Conservation (phyloP, 1,140 invertebrate species). For the Lasaia peninsularis region DNA sequence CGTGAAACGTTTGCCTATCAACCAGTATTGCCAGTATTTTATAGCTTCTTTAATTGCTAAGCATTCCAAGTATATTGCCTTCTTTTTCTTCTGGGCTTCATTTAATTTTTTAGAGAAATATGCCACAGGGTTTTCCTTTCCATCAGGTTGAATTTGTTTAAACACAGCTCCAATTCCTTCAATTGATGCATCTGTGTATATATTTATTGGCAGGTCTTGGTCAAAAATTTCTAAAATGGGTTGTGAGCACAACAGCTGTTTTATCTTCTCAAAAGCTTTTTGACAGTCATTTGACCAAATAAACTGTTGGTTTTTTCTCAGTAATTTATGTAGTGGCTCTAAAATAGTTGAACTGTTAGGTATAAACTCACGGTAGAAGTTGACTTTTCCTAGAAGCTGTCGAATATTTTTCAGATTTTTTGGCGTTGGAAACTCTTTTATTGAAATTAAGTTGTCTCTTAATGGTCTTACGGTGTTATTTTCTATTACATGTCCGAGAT, state of each 20-base stretch:
- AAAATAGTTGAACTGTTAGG: constrained; percentile 15
- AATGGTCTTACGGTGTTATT: constrained; percentile 41
- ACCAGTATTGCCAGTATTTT: constrained; percentile 19
- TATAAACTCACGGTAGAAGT: constrained; percentile 13
- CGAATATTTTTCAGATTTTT: constrained; percentile 33
- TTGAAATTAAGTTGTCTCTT: constrained; percentile 48
- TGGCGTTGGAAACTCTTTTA: constrained; percentile 39
- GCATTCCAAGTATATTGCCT: constrained; percentile 27
- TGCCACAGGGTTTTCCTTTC: constrained; percentile 2
- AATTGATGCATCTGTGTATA: constrained; percentile 12
- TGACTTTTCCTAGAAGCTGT: constrained; percentile 34
- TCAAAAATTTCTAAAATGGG: constrained; percentile 6
- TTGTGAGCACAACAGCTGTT: background rate
- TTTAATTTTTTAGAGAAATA: constrained; percentile 29
- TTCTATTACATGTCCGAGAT: constrained; percentile 43
- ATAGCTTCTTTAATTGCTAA: constrained; percentile 22
- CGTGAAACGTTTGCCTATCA: constrained; percentile 21
- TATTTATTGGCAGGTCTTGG: constrained; percentile 6
- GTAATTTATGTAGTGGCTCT: constrained; percentile 40
- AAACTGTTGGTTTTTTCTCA: constrained; percentile 39
- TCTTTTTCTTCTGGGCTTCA: constrained; percentile 34
- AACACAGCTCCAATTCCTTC: constrained; percentile 9
- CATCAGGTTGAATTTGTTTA: constrained; percentile 11
- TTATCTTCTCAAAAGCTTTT: constrained; percentile 1
- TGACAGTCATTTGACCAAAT: constrained; percentile 26